Evolutionary conservation across 2,888 invertebrate genomes (phyloP), one percentile per base, ranked within the genome.

Genomic region (Orthosia incerta): DNA sequence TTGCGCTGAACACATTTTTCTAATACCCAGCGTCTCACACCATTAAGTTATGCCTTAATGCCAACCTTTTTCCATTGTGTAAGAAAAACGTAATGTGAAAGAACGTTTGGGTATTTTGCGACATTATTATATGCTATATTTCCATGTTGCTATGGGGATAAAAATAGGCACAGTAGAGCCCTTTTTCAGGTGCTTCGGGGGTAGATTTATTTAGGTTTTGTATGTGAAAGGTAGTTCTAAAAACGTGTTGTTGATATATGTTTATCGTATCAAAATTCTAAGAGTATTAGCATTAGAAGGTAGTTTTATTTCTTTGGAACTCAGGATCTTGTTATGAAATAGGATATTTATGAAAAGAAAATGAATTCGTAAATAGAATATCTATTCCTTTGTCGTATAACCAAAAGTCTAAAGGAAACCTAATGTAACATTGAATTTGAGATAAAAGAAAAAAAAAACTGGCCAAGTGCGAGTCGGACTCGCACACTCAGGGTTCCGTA

Each of bases 41-140:
- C 91, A 91, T 91, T 91, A 91, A 85, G 90, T 89, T 88, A 88
- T 87, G 88, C 85, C 87, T 85, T 91, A 90, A 89, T 89, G 89
- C 85, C 80, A 80, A 82, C 86, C 87, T 86, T 86, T 85, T 85
- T 74, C 77, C 77, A 83, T 86, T 86, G 86, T 86, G 80, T 71
- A 77, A 45, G 65, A 50, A 63, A 74, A 83, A 74, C 50, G 82
- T 80, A 80, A 83, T 78, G 83, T 80, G 57, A 61, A 76, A 65
- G 74, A 76, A 73, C 80, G 78, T 77, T 80, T 16, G 72, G 73
- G 63, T 87, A 82, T 83, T 82, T 76, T 77, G 85, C 31, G 72
- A 83, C 84, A 85, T 85, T 83, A 79, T 78, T 74, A 39, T 26
- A 84, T 79, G 70, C 76, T 74, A 76, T 79, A 84, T 84, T 85